Evolutionary conservation across 2,888 invertebrate genomes (phyloP), one percentile per base, ranked within the genome.

Genomic region (Drosophila gaucha): DNA sequence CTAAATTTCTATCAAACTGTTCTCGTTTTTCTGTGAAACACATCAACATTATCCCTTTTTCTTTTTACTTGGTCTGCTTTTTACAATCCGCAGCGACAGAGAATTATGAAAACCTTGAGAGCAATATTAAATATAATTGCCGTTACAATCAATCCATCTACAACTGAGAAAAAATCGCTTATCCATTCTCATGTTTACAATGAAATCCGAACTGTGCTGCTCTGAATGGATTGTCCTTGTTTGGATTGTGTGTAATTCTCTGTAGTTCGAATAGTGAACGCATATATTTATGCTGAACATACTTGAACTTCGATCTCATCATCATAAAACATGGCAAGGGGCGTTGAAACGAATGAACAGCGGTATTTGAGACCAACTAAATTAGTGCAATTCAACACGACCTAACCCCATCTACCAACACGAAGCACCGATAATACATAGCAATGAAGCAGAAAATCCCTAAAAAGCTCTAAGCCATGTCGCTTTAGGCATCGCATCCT

Each of bases 241-340:
- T 62, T 33, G 41, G 43, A 35, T 33, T 10, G 16, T 18, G 16
- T 10, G 30, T 26, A 51, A 49, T 64, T 39, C 14, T 9, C n/a
- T 18, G 57, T 55, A 10, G 30, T 26, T 30, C 63, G 56, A 73
- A 66, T 46, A 67, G 55, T 36, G 52, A 56, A 69, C 56, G 64
- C 72, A 60, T 46, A 58, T 41, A 80, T 88, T 88, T 80, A 82
- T 86, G 89, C 89, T 63, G 68, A 80, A 65, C 89, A 87, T 68
- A 80, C 74, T 64, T 73, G 74, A 88, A 85, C 89, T 89, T 74
- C 77, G 86, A 84, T 74, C 87, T 86, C 85, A 88, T 86, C 87
- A 86, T 68, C 88, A 80, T 87, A 89, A 87, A 80, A 80, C 80
- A 69, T 62, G 75, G 69, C 86, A 41, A 5, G 26, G 41, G 41